A percentile compares a stretch with the other conserved stretches of the same genome.
phyloP scores from a whole-genome alignment of 2,113 vertebrate genomes.

The Salvator merianae region DNA sequence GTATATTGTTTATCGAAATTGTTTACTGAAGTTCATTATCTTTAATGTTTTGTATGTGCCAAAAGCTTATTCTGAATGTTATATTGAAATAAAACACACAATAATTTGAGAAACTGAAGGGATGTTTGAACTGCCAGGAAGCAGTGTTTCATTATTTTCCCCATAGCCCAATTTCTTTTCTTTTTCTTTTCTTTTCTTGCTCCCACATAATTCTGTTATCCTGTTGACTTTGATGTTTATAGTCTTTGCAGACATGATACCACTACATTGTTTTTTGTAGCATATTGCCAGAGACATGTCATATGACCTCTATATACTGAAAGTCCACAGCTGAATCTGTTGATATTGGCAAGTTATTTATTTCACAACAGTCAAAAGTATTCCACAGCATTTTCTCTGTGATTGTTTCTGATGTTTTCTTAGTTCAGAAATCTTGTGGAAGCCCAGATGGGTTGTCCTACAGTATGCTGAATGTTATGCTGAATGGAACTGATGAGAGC shows the following conservation, averaged over 20 bases:
- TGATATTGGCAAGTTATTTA: slow-evolving; percentile 24
- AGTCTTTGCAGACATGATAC: background rate
- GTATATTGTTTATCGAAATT: background rate
- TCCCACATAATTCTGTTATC: accelerated
- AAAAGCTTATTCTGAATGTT: background rate
- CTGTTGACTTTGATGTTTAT: background rate
- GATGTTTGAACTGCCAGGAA: background rate
- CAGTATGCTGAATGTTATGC: background rate
- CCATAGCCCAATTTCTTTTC: background rate
- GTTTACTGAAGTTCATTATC: background rate
- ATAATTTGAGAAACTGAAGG: background rate
- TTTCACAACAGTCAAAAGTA: background rate
- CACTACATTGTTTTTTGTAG: background rate
- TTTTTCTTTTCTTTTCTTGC: background rate
- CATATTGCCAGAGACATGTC: background rate
- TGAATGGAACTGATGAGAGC: no score
- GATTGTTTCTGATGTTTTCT: background rate
- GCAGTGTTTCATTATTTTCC: background rate
- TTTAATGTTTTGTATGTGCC: background rate
- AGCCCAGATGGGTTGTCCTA: background rate
- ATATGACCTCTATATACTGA: slow-evolving; percentile 4
- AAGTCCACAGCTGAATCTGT: background rate
- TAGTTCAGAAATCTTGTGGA: background rate
- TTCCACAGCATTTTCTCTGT: background rate
- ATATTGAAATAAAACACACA: background rate